These are phyloP conservation scores for Trachemys scripta DNA, from an alignment of 2,113 vertebrate species.

Conservation along the genomic window DNA sequence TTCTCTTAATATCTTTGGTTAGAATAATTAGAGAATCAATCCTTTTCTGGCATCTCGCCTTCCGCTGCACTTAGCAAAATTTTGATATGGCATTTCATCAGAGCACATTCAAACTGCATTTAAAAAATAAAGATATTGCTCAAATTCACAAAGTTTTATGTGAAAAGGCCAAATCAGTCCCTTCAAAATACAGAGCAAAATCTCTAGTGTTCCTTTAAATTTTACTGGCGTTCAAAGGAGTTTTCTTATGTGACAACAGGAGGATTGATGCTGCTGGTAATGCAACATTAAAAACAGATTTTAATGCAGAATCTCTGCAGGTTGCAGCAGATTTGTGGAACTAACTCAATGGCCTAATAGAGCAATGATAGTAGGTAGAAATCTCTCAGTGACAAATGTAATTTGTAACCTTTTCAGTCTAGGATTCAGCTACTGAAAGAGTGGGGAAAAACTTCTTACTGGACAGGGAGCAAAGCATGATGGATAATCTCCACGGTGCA, in stretches of 20 bases:
- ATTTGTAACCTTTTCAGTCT: constrained; percentile 48
- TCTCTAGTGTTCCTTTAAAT: neutral
- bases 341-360: constrained; percentile 31
- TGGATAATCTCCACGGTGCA: constrained; percentile 65
- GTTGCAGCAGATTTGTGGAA: constrained; percentile 66
- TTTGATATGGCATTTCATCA: neutral
- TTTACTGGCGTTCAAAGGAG: constrained; percentile 1
- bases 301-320: constrained; percentile 45
- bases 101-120: neutral
- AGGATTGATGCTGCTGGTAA: constrained; percentile 31
- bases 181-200: constrained; percentile 10
- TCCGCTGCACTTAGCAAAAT: neutral
- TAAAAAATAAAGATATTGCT: constrained; percentile 55
- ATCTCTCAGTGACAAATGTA: constrained; percentile 47
- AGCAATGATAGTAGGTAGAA: constrained; percentile 59
- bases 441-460: constrained; percentile 62
- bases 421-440: constrained; percentile 60
- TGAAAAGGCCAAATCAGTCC: neutral
- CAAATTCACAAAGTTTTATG: neutral
- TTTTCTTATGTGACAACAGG: constrained; percentile 16
- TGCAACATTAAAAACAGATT: constrained; percentile 47
- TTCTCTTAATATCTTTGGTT: neutral
- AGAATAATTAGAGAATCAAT: neutral
- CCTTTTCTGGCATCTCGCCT: constrained; percentile 3
- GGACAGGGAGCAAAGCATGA: constrained; percentile 64